Evolutionary conservation across 2,113 vertebrate genomes (phyloP).

Genomic region (Columba livia): DNA sequence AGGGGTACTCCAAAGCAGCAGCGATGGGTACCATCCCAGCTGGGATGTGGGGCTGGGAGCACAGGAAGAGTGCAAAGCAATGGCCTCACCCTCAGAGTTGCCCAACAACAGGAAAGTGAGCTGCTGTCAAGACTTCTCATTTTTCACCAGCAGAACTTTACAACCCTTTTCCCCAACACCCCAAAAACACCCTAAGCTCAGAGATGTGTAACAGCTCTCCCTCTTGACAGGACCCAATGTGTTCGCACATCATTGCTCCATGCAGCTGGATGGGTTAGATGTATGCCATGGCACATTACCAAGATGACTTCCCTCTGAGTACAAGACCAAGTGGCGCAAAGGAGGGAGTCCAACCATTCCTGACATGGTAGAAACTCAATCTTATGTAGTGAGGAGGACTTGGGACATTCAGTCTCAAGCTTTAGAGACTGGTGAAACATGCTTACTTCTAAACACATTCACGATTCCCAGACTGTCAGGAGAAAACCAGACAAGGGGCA

Average conservation of each 20-base stretch:
- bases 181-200: background rate
- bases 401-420: background rate
- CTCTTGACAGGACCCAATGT: background rate
- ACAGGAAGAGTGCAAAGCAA: background rate
- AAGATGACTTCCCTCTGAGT: background rate
- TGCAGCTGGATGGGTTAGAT: background rate
- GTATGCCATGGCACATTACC: background rate
- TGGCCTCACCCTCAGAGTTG: background rate
- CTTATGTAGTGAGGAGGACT: background rate
- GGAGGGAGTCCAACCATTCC: background rate
- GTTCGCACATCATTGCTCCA: background rate
- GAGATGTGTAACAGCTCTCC: background rate
- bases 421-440: background rate
- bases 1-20: background rate
- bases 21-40: background rate
- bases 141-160: background rate
- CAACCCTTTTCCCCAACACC: background rate
- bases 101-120: background rate
- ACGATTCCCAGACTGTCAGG: background rate
- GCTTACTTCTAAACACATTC: background rate
- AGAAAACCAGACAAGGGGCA: conserved; percentile 31
- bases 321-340: background rate
- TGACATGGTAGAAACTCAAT: background rate
- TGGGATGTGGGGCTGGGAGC: background rate
- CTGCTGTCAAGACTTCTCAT: background rate